phyloP scores from a whole-genome alignment of 2,113 vertebrate genomes.

The Mobula birostris region DNA sequence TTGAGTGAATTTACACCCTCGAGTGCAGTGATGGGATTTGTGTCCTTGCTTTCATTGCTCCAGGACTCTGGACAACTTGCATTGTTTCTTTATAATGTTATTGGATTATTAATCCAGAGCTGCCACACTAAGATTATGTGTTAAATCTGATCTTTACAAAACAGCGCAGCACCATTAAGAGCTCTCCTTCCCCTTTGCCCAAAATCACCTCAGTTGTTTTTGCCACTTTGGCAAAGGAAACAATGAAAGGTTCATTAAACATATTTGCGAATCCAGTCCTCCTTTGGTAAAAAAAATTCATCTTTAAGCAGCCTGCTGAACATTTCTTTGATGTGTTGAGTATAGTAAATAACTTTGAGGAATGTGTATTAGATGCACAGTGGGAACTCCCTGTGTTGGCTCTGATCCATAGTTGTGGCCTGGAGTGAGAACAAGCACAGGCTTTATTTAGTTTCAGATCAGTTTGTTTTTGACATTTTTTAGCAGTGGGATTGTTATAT shows the following conservation, averaged over 20 bases:
- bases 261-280: not conserved
- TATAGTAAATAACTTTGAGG: conserved; percentile 24
- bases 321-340: not conserved
- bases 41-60: no score
- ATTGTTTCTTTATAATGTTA: no score
- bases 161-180: no score
- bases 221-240: not conserved
- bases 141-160: no score
- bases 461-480: not conserved
- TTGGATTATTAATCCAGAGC: no score
- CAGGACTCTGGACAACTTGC: no score
- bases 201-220: not conserved
- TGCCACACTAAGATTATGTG: no score
- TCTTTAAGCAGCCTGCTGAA: not conserved
- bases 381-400: not conserved
- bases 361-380: conserved; percentile 14
- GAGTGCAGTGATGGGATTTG: no score
- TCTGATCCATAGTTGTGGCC: not conserved
- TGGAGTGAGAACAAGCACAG: conserved; percentile 25
- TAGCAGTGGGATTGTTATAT: not conserved
- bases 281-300: not conserved
- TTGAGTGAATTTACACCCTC: no score
- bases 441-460: conserved; percentile 25
- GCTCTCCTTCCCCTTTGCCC: no score
- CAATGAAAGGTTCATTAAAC: not conserved